A percentile compares a stretch with the other conserved stretches of the same genome.
Evolutionary conservation across 2,113 vertebrate genomes (phyloP).

Genomic region (Typhlomys cinereus): DNA sequence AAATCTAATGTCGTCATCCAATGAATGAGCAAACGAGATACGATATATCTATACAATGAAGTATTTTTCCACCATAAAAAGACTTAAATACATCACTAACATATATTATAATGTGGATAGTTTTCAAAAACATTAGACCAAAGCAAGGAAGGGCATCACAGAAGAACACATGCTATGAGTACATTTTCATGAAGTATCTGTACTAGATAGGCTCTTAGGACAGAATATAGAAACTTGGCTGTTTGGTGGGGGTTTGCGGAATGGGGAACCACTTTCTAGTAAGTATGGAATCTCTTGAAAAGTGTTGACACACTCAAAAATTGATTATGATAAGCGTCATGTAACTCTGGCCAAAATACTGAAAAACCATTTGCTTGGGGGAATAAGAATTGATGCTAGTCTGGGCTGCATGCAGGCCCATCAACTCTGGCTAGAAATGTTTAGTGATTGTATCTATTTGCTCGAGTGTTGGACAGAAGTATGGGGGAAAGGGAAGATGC

Average conservation of each 20-base stretch:
- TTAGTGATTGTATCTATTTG: neutral
- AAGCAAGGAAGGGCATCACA: neutral
- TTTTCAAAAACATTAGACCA: neutral
- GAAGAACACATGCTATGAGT: neutral
- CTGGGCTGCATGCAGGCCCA: neutral
- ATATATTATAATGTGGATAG: neutral
- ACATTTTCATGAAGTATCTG: neutral
- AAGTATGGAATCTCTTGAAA: neutral
- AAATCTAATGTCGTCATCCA: neutral
- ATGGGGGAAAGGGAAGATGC: rapidly evolving
- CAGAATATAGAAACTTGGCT: neutral
- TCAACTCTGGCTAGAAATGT: neutral
- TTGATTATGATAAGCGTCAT: neutral
- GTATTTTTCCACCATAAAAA: neutral
- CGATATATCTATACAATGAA: neutral
- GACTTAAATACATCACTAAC: neutral
- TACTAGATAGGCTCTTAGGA: neutral
- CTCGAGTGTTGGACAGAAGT: neutral
- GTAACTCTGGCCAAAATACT: neutral
- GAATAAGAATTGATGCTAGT: neutral
- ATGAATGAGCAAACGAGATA: neutral
- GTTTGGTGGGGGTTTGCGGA: neutral
- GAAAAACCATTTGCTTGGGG: neutral
- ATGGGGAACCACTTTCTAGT: neutral
- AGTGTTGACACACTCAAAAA: neutral